Evolutionary conservation across 2,888 invertebrate species (phyloP), one percentile per base, ranked within the genome.

Genomic region (Sycophila texana): DNA sequence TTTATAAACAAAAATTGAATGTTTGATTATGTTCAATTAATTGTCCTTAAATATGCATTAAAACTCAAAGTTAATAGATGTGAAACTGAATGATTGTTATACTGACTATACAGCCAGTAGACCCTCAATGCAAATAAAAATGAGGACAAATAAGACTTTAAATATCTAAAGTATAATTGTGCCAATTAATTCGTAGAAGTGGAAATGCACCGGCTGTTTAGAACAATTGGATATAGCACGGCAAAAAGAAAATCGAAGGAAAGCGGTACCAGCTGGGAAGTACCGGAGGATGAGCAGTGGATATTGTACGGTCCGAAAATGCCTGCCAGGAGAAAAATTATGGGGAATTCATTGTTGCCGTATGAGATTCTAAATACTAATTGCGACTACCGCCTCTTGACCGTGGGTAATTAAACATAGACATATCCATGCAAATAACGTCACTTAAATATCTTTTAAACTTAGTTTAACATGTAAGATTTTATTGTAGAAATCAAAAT

Each of bases 191-290:
- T 55, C 13, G 5, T 85, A 94, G 94, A 94, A 88, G 84, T 93
- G 77, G 94, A 94, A 91, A 87, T 93, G 57, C 92, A 94, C 85
- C 91, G 94, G 76, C 83, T 94, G 68, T 92, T 94, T 83, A 92
- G 94, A 86, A 92, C 93, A 0, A 92, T 93, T 75, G 91, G 91
- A 82, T 94, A 93, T 85, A 94, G 93, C 85, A 90, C 91, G 0
- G 91, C 92, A 14, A 91, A 92, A 84, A 93, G 93, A 84, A 76
- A 60, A n/a, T 73, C n/a, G 22, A 2, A 7, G 0, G 61, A 79
- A 22, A 83, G 85, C 67, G 81, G 81, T 2, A 74, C 84, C 1
- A 87, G 91, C 68, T 85, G 86, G 58, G 89, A 91, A 63, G 91
- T 92, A 89, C 85, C 90, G 0, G 89, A 91, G 53, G 91, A 91